Evolutionary conservation across 2,113 vertebrate species (phyloP), one percentile per base, ranked within the genome.

Genomic region (Oxygymnocypris stewartii): DNA sequence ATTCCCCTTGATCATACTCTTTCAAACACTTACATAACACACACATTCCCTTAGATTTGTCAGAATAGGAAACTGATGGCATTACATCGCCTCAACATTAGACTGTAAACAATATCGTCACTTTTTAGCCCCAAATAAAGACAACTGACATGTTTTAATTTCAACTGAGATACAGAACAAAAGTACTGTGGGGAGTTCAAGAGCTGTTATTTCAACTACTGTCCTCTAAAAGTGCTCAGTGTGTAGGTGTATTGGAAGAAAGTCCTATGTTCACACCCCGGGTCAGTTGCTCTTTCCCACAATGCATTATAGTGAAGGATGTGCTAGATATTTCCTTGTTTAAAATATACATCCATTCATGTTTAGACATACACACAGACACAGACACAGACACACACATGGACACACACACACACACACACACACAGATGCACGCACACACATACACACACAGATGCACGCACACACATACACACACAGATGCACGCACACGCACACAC

Each of bases 41-140:
- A 79, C 40, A 42, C 40, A 86, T 80, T 86, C 67, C 81, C 81
- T 75, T 40, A 61, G 65, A 54, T 84, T 79, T 86, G 77, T 82
- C 44, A 88, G 25, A 76, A 54, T 23, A 31, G 20, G 37, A 71
- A 85, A 16, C 71, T 82, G 79, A 31, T 31, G 28, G 28, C 28
- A 31, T 31, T 31, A 31, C 28, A 31, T 31, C 28, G 28, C 28
- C 28, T 31, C 28, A 31, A 31, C 44, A 25, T 12, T 73, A 40
- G 28, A 80, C 28, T 74, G 13, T 76, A 87, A 87, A 25, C 67
- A 59, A 77, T 42, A 81, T 84, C 86, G 85, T 42, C 9, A 13
- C 86, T 85, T 91, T 93, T 91, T 90, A 18, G 90, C 74, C 91
- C 88, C 89, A 89, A 91, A 93, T 89, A 91, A 92, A 90, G 79